A percentile compares a stretch with the other conserved stretches of the same genome.
Evolutionary conservation across 2,888 invertebrate genomes (phyloP).

Genomic region (Petrolisthes cinctipes): DNA sequence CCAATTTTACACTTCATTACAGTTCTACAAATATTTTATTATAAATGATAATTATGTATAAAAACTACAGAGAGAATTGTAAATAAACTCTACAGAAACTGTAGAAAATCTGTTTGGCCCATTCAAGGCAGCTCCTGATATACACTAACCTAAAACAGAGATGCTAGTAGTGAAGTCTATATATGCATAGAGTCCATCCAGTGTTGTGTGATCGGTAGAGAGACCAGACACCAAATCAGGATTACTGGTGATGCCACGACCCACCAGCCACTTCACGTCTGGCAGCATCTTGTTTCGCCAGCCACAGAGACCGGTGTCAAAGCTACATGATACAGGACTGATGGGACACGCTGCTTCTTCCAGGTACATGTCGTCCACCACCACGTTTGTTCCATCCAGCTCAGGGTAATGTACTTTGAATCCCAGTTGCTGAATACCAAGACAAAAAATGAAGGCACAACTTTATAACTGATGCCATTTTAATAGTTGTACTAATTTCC

Average conservation of each 20-base stretch:
- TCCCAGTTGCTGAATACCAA: no score
- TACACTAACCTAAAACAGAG: background rate
- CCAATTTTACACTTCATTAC: no score
- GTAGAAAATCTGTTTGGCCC: no score
- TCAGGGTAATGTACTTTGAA: constrained; percentile 25
- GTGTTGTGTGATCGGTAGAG: constrained; percentile 44
- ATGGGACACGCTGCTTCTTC: constrained; percentile 27
- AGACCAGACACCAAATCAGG: constrained; percentile 41
- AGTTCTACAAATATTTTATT: no score
- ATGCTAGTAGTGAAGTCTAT: constrained; percentile 47
- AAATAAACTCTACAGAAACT: no score
- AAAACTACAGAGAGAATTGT: no score
- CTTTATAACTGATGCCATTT: no score
- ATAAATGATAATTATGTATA: no score
- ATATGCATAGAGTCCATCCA: constrained; percentile 57
- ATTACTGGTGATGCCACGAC: constrained; percentile 42
- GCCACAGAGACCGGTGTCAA: constrained; percentile 45
- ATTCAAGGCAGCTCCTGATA: no score
- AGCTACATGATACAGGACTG: constrained; percentile 42
- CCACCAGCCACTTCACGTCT: constrained; percentile 43
- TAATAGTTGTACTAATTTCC: no score
- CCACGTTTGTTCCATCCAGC: constrained; percentile 1
- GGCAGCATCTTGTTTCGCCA: constrained; percentile 18
- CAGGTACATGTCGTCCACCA: constrained; percentile 49
- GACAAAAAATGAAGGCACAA: no score